Conservation (phyloP, 2,797 vertebrate species). For the Toxotes lorentzi region DNA sequence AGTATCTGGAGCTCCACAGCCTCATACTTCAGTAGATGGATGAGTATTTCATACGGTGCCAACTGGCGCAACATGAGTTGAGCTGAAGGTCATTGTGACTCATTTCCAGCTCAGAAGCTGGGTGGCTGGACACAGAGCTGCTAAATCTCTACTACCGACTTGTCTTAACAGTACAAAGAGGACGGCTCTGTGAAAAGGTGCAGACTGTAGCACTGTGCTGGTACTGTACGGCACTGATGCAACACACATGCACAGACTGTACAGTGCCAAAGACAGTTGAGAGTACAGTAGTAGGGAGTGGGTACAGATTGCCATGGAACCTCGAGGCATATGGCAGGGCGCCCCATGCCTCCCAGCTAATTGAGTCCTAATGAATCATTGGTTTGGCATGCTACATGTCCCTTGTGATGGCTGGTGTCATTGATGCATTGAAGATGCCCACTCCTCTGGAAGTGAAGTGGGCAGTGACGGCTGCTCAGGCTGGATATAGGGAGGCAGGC, state of each 20-base stretch:
- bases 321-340: constrained; percentile 80
- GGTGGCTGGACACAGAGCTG: constrained; percentile 56
- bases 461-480: constrained; percentile 59
- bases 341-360: constrained; percentile 80
- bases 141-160: constrained; percentile 62
- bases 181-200: constrained; percentile 24
- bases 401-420: constrained; percentile 77
- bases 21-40: constrained; percentile 79
- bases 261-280: constrained; percentile 57
- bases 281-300: constrained; percentile 61
- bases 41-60: constrained; percentile 78
- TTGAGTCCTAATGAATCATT: constrained; percentile 86
- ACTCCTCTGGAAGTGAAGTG: constrained; percentile 65
- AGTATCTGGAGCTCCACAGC: constrained; percentile 75
- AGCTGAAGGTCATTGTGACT: constrained; percentile 84
- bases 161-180: constrained; percentile 59
- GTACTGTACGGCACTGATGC: constrained; percentile 31
- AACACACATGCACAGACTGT: constrained; percentile 47
- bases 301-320: constrained; percentile 74
- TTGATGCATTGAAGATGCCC: constrained; percentile 78
- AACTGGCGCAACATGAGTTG: constrained; percentile 79
- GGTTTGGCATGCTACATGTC: constrained; percentile 78
- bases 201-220: constrained; percentile 41
- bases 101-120: constrained; percentile 69
- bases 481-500: constrained; percentile 51